Percentiles rank a stretch among this genome's conserved stretches.
Evolutionary conservation across 64 coral and sea anemone genomes (phyloP).

Genomic region (Stichodactyla mertensii): DNA sequence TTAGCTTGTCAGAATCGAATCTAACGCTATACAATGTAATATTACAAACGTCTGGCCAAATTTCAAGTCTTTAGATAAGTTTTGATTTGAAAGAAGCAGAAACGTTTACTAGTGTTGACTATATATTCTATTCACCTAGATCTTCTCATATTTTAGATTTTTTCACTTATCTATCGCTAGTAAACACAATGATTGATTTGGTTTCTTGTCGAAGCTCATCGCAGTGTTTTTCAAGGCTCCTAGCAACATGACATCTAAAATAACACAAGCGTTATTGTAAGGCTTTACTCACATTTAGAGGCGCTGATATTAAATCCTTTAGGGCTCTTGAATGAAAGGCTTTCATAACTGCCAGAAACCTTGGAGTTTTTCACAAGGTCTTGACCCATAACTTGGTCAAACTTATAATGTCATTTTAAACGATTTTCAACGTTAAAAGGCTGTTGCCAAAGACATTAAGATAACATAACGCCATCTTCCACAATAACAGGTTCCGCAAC

Average conservation of each 20-base stretch:
- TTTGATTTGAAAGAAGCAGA: no score
- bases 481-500: neutral
- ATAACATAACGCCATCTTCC: neutral
- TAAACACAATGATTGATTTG: neutral
- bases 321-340: neutral
- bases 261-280: neutral
- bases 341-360: conserved; percentile 18
- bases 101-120: no score
- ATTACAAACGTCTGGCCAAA: no score
- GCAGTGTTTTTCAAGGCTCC: neutral
- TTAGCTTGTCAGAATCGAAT: no score
- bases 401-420: conserved; percentile 8
- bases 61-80: no score
- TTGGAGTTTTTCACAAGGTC: conserved; percentile 13
- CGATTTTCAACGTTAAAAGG: neutral
- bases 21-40: no score
- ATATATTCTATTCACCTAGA: no score
- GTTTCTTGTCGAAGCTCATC: neutral
- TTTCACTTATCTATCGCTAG: no score
- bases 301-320: neutral
- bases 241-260: neutral
- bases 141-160: no score
- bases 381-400: conserved; percentile 26
- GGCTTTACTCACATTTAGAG: conserved; percentile 7
- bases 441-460: neutral